A percentile compares a stretch with the other conserved stretches of the same genome.
These are phyloP conservation scores for Melanotaenia pygmaea DNA, from an alignment of 2,797 vertebrate genomes.

Conservation along the genomic window DNA sequence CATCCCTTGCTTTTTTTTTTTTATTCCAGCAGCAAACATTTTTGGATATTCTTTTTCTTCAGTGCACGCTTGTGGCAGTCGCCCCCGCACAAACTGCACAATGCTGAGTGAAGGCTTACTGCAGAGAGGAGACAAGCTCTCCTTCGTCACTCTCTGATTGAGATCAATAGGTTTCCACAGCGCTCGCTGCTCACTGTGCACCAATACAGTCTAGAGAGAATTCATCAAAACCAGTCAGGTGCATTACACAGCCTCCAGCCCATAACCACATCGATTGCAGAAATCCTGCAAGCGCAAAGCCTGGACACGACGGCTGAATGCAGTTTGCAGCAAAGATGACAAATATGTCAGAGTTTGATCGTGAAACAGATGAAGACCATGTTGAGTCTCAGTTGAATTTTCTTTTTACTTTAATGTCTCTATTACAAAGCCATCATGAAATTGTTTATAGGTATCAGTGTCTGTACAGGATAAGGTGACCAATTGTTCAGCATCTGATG, in stretches of 20 bases:
- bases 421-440: slow-evolving; percentile 36
- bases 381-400: neutral
- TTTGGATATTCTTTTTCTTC: slow-evolving; percentile 7
- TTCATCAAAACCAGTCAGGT: slow-evolving; percentile 66
- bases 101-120: slow-evolving; percentile 50
- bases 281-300: slow-evolving; percentile 11
- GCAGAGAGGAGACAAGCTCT: slow-evolving; percentile 48
- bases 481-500: slow-evolving; percentile 29
- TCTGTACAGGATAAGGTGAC: slow-evolving; percentile 36
- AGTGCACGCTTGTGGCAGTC: slow-evolving; percentile 2
- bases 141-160: slow-evolving; percentile 52
- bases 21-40: slow-evolving; percentile 28
- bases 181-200: slow-evolving; percentile 55
- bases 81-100: slow-evolving; percentile 20
- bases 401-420: neutral
- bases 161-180: slow-evolving; percentile 67
- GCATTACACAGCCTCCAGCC: slow-evolving; percentile 45
- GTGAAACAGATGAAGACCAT: neutral
- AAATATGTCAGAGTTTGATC: slow-evolving; percentile 8
- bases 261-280: slow-evolving; percentile 43
- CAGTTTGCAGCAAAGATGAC: neutral
- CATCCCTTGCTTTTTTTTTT: slow-evolving; percentile 20
- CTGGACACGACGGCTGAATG: slow-evolving; percentile 14
- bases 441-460: slow-evolving; percentile 36
- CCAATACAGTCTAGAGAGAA: slow-evolving; percentile 53